Percentiles rank a stretch among this genome's conserved stretches.
Conservation (phyloP, 2,888 invertebrate genomes). For the Phragmatobia fuliginosa region DNA sequence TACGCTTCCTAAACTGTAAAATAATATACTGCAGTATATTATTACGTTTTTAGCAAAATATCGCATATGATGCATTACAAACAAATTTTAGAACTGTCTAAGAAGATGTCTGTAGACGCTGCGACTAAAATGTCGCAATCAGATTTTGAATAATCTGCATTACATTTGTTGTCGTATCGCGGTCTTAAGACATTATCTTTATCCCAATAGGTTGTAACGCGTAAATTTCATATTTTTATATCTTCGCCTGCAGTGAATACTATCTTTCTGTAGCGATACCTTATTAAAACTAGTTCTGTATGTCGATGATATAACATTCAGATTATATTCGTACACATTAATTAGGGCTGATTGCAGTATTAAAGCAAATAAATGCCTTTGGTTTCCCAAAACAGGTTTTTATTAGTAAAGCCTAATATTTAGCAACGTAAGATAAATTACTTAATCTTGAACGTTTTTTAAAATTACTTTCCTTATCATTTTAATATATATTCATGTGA, state of each 20-base stretch:
- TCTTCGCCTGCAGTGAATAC: conserved; percentile 24
- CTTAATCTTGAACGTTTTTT: conserved; percentile 40
- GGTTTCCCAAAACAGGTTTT: conserved; percentile 25
- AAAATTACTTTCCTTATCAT: conserved; percentile 42
- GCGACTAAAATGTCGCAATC: conserved; percentile 18
- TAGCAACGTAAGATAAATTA: conserved; percentile 39
- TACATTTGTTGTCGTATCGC: conserved; percentile 20
- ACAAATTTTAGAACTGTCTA: conserved; percentile 17
- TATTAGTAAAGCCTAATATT: conserved; percentile 24
- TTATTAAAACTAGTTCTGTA: neutral
- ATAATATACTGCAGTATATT: neutral
- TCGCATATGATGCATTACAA: neutral
- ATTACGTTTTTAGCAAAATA: neutral
- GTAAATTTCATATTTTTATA: conserved; percentile 52
- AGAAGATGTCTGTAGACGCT: conserved; percentile 19
- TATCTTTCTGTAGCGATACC: conserved; percentile 5
- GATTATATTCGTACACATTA: neutral
- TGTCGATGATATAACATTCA: neutral
- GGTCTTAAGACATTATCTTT: conserved; percentile 21
- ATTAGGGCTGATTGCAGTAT: neutral
- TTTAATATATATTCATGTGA: conserved; percentile 6
- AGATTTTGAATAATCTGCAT: conserved; percentile 31
- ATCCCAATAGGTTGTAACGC: conserved; percentile 41
- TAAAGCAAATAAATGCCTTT: neutral
- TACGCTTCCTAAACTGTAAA: neutral